phyloP scores from a whole-genome alignment of 1,140 invertebrate species.

The Phthorimaea operculella region DNA sequence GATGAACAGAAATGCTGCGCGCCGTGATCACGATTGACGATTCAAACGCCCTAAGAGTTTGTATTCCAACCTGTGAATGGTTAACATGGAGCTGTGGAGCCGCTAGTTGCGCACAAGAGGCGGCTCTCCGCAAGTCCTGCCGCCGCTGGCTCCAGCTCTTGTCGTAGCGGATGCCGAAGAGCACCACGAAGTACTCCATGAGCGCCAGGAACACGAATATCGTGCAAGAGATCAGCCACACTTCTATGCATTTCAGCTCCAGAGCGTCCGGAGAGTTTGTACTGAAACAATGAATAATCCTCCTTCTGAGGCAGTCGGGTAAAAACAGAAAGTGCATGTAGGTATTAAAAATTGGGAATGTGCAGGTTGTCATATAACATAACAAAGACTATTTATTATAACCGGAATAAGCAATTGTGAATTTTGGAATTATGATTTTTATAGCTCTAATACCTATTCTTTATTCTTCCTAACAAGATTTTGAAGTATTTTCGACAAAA shows the following conservation, averaged over 20 bases:
- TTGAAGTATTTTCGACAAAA: no score
- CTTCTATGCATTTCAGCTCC: conserved; percentile 77
- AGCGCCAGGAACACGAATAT: conserved; percentile 78
- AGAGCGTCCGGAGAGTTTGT: conserved; percentile 72
- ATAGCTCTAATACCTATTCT: no score
- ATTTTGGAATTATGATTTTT: no score
- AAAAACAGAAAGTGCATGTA: no score
- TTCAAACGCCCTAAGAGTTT: not conserved
- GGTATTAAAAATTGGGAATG: no score
- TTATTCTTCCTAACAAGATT: no score
- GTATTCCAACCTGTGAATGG: conserved; percentile 49
- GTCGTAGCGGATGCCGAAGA: conserved; percentile 72
- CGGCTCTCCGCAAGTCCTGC: conserved; percentile 53
- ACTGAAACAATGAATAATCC: conserved; percentile 40
- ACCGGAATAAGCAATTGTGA: no score
- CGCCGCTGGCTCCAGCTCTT: conserved; percentile 70
- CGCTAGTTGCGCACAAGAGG: conserved; percentile 50
- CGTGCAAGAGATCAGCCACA: conserved; percentile 79
- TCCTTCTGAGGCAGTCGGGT: no score
- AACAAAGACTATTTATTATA: no score
- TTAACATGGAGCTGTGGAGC: conserved; percentile 55
- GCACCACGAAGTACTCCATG: conserved; percentile 78
- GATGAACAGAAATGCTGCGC: no score
- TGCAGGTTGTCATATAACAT: no score
- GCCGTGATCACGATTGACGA: no score